Conservation (phyloP, 2,797 vertebrate species). For the Acanthurus lineatus region DNA sequence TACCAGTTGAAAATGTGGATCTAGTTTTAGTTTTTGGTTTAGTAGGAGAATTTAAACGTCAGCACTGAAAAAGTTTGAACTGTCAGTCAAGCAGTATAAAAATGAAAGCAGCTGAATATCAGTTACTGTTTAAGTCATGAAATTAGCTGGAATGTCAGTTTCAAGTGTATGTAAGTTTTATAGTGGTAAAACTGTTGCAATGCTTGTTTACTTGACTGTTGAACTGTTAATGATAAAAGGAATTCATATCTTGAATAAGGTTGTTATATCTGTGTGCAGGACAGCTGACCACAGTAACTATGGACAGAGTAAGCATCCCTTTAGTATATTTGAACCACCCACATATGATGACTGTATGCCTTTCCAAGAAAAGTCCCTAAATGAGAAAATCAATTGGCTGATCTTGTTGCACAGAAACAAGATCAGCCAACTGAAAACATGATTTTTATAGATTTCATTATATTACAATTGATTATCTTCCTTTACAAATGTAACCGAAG, state of each 20-base stretch:
- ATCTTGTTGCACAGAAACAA: constrained; percentile 35
- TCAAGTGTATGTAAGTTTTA: no score
- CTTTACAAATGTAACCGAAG: constrained; percentile 26
- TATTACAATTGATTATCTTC: constrained; percentile 20
- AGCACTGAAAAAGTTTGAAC: no score
- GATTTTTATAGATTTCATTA: constrained; percentile 46
- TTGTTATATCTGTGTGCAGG: no score
- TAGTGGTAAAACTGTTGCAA: no score
- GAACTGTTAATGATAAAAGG: no score
- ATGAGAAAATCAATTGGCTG: constrained; percentile 54
- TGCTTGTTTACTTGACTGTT: no score
- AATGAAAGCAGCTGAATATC: neutral
- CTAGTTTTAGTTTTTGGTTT: neutral
- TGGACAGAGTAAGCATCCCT: no score
- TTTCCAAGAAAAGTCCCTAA: constrained; percentile 43
- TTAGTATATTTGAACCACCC: neutral
- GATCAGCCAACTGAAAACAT: constrained; percentile 17
- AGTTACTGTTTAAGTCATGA: neutral
- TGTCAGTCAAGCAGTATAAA: neutral
- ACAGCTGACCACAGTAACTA: no score
- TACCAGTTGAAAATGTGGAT: neutral
- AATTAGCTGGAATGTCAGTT: no score
- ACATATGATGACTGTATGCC: neutral
- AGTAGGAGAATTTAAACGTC: no score
- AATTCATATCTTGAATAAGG: no score